Evolutionary conservation across 1,140 invertebrate species (phyloP).

Genomic region (Brachionus plicatilis): DNA sequence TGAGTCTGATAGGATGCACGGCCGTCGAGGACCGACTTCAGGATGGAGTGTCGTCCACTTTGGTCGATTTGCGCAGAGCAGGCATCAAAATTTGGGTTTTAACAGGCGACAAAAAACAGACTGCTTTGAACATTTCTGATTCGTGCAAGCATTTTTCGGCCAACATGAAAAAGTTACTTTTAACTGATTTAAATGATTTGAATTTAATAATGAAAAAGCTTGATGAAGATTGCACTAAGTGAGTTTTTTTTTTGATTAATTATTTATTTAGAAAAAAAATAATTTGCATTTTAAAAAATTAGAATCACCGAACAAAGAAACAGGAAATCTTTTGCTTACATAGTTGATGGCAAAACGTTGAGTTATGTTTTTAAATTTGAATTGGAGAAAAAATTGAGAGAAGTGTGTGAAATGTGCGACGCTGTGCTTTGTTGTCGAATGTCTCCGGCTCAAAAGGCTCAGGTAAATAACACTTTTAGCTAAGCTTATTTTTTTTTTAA

Average conservation of each 20-base stretch:
- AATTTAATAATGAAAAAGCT: background rate
- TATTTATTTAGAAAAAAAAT: no score
- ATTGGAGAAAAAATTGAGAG: conserved; percentile 82
- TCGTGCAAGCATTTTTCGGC: conserved; percentile 65
- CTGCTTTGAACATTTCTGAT: conserved; percentile 91
- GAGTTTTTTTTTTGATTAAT: conserved; percentile 58
- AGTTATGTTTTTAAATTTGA: conserved; percentile 87
- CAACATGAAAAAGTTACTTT: background rate
- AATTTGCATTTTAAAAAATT: background rate
- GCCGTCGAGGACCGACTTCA: conserved; percentile 89
- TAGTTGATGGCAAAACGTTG: conserved; percentile 62
- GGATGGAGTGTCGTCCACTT: conserved; percentile 75
- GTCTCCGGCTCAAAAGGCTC: conserved; percentile 55
- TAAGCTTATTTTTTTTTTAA: no score
- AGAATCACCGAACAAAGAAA: background rate
- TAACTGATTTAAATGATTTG: conserved; percentile 9
- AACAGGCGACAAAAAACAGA: conserved; percentile 95
- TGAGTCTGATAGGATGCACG: conserved; percentile 51
- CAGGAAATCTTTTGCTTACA: background rate
- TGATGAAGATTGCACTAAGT: background rate
- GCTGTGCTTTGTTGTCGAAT: conserved; percentile 55
- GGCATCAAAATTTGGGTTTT: conserved; percentile 87
- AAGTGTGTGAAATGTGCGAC: conserved; percentile 70
- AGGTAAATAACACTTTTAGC: conserved; percentile 45
- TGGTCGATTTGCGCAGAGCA: conserved; percentile 72